A percentile compares a stretch with the other conserved stretches of the same genome.
These are phyloP conservation scores for Galaxea fascicularis DNA, from an alignment of 92 coral and sea anemone genomes.

Conservation along the genomic window DNA sequence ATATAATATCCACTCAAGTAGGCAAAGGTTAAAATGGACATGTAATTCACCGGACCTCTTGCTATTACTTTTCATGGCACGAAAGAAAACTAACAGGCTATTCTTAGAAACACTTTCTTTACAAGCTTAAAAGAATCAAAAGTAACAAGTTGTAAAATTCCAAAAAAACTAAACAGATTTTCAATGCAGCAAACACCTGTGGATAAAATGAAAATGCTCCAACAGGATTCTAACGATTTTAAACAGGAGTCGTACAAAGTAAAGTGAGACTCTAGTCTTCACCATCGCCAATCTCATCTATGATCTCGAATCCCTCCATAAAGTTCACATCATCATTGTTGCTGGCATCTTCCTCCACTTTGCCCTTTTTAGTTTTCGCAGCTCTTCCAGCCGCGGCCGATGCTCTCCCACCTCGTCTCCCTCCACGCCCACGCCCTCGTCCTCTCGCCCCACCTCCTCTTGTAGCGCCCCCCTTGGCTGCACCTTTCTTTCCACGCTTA, in stretches of 20 bases:
- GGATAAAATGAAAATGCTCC: too few species aligned
- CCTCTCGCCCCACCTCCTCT: constrained; percentile 73
- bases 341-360: constrained; percentile 39
- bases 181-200: too few species aligned
- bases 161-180: neutral
- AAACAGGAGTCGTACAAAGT: neutral
- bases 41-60: too few species aligned
- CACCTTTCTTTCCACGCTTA: constrained; percentile 63
- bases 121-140: too few species aligned
- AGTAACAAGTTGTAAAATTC: too few species aligned
- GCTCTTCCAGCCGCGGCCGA: constrained; percentile 42
- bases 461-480: constrained; percentile 51
- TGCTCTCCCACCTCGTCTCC: constrained; percentile 60
- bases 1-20: too few species aligned
- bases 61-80: too few species aligned
- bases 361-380: constrained; percentile 48
- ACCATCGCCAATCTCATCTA: constrained; percentile 91
- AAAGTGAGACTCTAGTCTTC: constrained; percentile 44
- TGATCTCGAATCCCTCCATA: constrained; percentile 95
- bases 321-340: constrained; percentile 66
- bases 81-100: too few species aligned
- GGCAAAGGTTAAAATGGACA: too few species aligned
- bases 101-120: too few species aligned
- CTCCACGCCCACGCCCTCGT: constrained; percentile 85
- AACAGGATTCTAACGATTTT: too few species aligned